phyloP scores from a whole-genome alignment of 2,113 vertebrate genomes.

The human region GRCh38 chr1:238660501-238661000 shows the following conservation, averaged over 20 bases:
- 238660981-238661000: background rate
- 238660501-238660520: background rate
- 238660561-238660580: background rate
- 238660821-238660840: background rate
- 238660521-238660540: background rate
- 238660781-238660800: background rate
- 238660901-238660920: background rate
- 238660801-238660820: background rate
- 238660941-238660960: background rate
- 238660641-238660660: background rate
- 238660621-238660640: background rate
- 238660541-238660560: background rate
- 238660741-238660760: background rate
- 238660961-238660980: background rate
- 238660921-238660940: background rate
- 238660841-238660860: accelerated
- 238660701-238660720: background rate
- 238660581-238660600: background rate
- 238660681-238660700: background rate
- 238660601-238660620: background rate
- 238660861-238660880: background rate
- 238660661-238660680: background rate
- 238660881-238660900: background rate
- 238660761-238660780: background rate
- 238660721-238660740: background rate